These are phyloP conservation scores for Drosophila miranda DNA, from an alignment of 1,140 invertebrate species.

Conservation along the genomic window DNA sequence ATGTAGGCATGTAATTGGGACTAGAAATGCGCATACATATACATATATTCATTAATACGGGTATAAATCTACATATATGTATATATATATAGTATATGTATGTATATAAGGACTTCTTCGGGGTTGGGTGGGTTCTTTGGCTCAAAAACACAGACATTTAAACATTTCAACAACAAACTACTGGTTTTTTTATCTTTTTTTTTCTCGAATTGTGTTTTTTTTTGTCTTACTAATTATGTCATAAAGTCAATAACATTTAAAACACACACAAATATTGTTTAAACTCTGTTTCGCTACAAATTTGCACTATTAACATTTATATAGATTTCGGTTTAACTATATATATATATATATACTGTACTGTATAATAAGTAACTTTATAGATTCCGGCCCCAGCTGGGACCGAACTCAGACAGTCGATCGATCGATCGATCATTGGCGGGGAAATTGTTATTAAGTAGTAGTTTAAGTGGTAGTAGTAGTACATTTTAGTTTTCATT, in stretches of 20 bases:
- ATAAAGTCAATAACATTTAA: slow-evolving; percentile 82
- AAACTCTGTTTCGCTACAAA: slow-evolving; percentile 68
- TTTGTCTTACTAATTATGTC: slow-evolving; percentile 53
- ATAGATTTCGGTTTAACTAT: slow-evolving; percentile 45
- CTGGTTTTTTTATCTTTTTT: slow-evolving; percentile 31
- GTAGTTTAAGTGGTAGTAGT: not conserved
- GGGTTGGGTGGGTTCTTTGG: slow-evolving; percentile 26
- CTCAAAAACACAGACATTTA: slow-evolving; percentile 73
- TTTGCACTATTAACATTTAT: slow-evolving; percentile 76
- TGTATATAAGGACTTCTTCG: slow-evolving; percentile 24
- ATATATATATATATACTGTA: slow-evolving; percentile 18
- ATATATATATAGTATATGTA: slow-evolving; percentile 20
- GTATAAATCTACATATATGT: not conserved
- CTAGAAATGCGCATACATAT: slow-evolving; percentile 30
- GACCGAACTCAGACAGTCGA: slow-evolving; percentile 9
- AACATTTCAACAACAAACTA: slow-evolving; percentile 80
- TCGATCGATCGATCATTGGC: not conserved
- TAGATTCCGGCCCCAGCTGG: slow-evolving; percentile 13
- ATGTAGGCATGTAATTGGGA: slow-evolving; percentile 15
- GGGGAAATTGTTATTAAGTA: too few species aligned
- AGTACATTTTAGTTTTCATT: too few species aligned
- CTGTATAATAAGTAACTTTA: not conserved
- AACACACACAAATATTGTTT: slow-evolving; percentile 68
- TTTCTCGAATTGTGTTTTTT: slow-evolving; percentile 35
- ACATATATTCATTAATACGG: not conserved